Evolutionary conservation across 1,140 invertebrate genomes (phyloP).

Genomic region (Pseudoatta argentina): DNA sequence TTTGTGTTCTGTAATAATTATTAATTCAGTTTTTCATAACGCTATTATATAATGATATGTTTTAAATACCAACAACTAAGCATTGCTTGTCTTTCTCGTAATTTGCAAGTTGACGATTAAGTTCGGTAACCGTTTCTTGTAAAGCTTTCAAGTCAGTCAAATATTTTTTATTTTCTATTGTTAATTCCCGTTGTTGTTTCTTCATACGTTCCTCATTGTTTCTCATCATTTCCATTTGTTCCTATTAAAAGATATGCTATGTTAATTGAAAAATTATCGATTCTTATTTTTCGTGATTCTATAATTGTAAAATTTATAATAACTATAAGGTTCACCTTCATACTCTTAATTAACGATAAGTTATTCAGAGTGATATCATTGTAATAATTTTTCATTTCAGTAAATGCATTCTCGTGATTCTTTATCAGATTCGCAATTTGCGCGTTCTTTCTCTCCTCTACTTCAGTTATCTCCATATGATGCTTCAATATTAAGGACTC

Average conservation of each 20-base stretch:
- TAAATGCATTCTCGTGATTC: conserved; percentile 94
- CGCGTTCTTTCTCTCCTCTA: conserved; percentile 96
- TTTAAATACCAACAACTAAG: conserved; percentile 76
- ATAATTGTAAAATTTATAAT: neutral
- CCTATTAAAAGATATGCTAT: conserved; percentile 83
- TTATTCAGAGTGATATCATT: conserved; percentile 97
- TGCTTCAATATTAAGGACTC: conserved; percentile 92
- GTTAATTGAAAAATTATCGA: conserved; percentile 16
- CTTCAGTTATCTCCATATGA: conserved; percentile 93
- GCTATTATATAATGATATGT: neutral
- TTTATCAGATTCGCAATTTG: conserved; percentile 93
- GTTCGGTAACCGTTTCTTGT: conserved; percentile 89
- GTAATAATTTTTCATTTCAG: conserved; percentile 97
- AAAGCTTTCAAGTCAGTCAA: conserved; percentile 90
- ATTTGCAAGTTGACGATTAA: conserved; percentile 91
- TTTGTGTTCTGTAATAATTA: conserved; percentile 89
- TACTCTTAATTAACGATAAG: conserved; percentile 92
- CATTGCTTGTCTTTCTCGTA: conserved; percentile 93
- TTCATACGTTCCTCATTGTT: conserved; percentile 92
- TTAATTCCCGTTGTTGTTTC: conserved; percentile 89
- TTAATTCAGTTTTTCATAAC: conserved; percentile 1
- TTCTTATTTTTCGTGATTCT: neutral
- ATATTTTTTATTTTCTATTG: conserved; percentile 91
- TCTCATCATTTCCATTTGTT: conserved; percentile 94
- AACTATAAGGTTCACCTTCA: conserved; percentile 88